Base-by-base conservation (phyloP, 2,888 invertebrate species). In the Pedicia rivosa region DNA sequence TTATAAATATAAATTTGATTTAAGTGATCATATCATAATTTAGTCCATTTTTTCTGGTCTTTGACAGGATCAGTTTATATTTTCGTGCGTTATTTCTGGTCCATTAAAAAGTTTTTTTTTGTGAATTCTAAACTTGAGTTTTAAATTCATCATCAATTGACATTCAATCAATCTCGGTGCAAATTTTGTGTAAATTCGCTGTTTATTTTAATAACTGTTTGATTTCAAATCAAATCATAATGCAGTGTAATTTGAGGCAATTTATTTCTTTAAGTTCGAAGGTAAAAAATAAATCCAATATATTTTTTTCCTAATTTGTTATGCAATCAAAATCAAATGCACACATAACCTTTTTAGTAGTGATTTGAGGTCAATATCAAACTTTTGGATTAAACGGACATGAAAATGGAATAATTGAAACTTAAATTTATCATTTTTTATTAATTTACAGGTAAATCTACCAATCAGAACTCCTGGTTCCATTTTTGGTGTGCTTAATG, bases 401-500 rank as follows among this genome's bases (percentile, higher is more conserved):
- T 24, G 8, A 24, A 5, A n/a, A 10, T 24, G 24, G 8, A 24
- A 24, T 24, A 4, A 24, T 10, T 5, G 8, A 24, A 5, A n/a
- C n/a, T 24, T 24, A 10, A 7, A 15, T 15, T 27, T 12, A 12
- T 9, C 7, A 12, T 30, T 17, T 22, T 33, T 12, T 36, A 22
- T 33, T 7, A 20, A 16, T 32, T 48, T 50, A 4, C 42, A 59
- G 59, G 50, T 50, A 7, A 19, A 36, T 22, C 28, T 35, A 6
- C 54, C 52, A 20, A 45, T 59, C 41, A 54, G 57, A 31, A 48
- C 53, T n/a, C 57, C 58, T 46, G 49, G 55, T 9, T 58, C 57
- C 12, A 59, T 60, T 39, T 43, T 59, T 33, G 59, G 62, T 22
- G 50, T 56, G 3, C 36, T 62, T 3, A 59, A 59, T 40, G 55